A percentile compares a stretch with the other conserved stretches of the same genome.
phyloP scores from a whole-genome alignment of 2,888 invertebrate species.

The Athalia rosae region DNA sequence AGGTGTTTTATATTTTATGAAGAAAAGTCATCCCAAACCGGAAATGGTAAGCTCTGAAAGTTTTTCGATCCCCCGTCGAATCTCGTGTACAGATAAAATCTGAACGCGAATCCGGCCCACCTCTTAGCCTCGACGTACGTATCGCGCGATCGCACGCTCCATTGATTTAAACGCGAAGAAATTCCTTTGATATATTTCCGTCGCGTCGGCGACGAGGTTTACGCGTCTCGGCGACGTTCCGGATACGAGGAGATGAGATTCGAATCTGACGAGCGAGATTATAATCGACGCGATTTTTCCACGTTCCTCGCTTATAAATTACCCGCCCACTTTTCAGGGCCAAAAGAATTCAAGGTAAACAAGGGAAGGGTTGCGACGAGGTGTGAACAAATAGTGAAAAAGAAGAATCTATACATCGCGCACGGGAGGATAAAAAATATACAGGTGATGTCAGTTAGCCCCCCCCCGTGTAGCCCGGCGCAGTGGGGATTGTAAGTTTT shows the following conservation, averaged over 20 bases:
- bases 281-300: too few species aligned
- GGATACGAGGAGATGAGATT: too few species aligned
- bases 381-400: not conserved
- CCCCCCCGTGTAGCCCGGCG: not conserved
- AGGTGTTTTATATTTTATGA: too few species aligned
- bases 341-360: too few species aligned
- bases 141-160: not conserved
- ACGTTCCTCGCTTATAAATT: too few species aligned
- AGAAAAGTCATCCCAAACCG: not conserved
- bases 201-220: not conserved
- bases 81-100: too few species aligned
- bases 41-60: not conserved
- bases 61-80: not conserved
- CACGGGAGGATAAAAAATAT: not conserved
- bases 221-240: not conserved
- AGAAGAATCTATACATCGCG: not conserved
- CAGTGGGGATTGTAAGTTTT: constrained; percentile 11
- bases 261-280: too few species aligned
- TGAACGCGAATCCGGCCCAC: not conserved
- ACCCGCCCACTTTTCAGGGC: too few species aligned
- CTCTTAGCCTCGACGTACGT: not conserved
- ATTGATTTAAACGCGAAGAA: not conserved
- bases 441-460: not conserved
- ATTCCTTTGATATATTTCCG: not conserved
- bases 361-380: too few species aligned